Percentiles rank a stretch among this genome's conserved stretches.
These are phyloP conservation scores for Kryptolebias marmoratus DNA, from an alignment of 2,113 vertebrate genomes.

Conservation along the genomic window DNA sequence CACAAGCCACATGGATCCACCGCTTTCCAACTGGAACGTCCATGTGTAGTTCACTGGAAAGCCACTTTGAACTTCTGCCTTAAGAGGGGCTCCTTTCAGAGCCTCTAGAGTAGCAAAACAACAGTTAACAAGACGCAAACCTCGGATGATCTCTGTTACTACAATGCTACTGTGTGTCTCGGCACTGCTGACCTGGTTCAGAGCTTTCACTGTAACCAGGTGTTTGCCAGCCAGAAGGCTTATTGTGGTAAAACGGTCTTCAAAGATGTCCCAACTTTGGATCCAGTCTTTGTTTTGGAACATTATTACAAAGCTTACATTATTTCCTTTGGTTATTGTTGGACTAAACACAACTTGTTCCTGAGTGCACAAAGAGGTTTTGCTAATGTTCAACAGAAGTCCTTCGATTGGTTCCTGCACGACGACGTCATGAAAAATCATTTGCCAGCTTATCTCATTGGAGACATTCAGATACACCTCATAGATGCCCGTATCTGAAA, in stretches of 20 bases:
- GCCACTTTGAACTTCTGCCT: slow-evolving; percentile 56
- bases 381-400: slow-evolving; percentile 64
- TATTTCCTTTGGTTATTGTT: slow-evolving; percentile 69
- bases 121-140: slow-evolving; percentile 71
- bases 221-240: slow-evolving; percentile 68
- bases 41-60: slow-evolving; percentile 70
- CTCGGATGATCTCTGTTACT: slow-evolving; percentile 70
- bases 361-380: slow-evolving; percentile 50
- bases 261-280: slow-evolving; percentile 22
- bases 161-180: slow-evolving; percentile 49
- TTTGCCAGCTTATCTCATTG: slow-evolving; percentile 78
- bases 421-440: slow-evolving; percentile 56
- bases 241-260: slow-evolving; percentile 50
- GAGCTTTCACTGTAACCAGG: slow-evolving; percentile 64
- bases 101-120: slow-evolving; percentile 64
- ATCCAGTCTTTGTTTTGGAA: slow-evolving; percentile 55
- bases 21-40: slow-evolving; percentile 70
- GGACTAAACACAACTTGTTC: slow-evolving; percentile 68
- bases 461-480: slow-evolving; percentile 77
- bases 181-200: slow-evolving; percentile 73
- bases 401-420: slow-evolving; percentile 74
- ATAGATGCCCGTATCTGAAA: slow-evolving; percentile 65
- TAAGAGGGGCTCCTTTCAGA: slow-evolving; percentile 60
- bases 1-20: slow-evolving; percentile 16
- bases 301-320: slow-evolving; percentile 68